Percentiles rank a stretch among this genome's conserved stretches.
phyloP scores from a whole-genome alignment of 2,113 vertebrate species.

The Melanerpes aurifrons region DNA sequence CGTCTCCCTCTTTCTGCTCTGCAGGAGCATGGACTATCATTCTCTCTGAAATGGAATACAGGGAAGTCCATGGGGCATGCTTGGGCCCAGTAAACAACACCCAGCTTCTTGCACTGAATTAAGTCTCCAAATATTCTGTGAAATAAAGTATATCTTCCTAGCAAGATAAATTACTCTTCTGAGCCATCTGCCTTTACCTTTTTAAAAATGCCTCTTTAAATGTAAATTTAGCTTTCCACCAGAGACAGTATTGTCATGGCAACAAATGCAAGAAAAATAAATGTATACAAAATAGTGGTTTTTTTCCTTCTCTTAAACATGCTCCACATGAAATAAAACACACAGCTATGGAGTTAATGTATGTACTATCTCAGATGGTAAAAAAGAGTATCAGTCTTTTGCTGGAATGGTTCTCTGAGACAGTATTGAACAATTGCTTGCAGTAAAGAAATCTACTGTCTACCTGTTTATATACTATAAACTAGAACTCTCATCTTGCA shows the following conservation, averaged over 20 bases:
- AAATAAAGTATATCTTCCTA: constrained; percentile 10
- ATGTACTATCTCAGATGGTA: background rate
- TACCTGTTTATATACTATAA: background rate
- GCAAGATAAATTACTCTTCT: constrained; percentile 24
- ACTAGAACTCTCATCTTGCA: background rate
- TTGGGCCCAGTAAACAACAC: background rate
- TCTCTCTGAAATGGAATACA: background rate
- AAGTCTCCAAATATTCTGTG: constrained; percentile 8
- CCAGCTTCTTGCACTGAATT: background rate
- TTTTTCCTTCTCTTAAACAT: background rate
- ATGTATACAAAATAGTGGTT: background rate
- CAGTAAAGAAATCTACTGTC: background rate
- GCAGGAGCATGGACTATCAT: background rate
- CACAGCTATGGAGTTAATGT: background rate
- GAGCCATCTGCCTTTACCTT: constrained; percentile 38
- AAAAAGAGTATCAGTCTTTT: background rate
- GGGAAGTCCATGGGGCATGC: background rate
- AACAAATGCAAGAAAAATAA: constrained; percentile 54
- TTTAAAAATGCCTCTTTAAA: constrained; percentile 49
- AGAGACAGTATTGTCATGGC: constrained; percentile 51
- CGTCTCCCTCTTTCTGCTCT: background rate
- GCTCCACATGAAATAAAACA: constrained; percentile 3
- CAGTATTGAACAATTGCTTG: background rate
- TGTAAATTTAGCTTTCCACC: constrained; percentile 57
- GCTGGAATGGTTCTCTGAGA: background rate